A percentile compares a stretch with the other conserved stretches of the same genome.
These are phyloP conservation scores for Panopea generosa DNA, from an alignment of 2,888 invertebrate genomes.

Conservation along the genomic window DNA sequence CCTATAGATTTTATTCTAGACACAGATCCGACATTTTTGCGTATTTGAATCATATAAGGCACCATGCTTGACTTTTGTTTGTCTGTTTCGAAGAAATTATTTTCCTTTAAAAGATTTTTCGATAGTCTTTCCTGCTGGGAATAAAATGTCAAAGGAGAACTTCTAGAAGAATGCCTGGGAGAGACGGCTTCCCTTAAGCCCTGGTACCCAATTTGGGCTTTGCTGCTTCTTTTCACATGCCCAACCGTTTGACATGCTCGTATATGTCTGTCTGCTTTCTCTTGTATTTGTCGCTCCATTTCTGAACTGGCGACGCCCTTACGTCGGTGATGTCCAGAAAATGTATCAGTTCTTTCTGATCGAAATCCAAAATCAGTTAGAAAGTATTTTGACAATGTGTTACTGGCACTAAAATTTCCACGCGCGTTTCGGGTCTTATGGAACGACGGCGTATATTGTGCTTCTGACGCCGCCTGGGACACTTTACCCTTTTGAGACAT, in stretches of 20 bases:
- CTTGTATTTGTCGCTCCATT: constrained; percentile 57
- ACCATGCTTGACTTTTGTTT: constrained; percentile 22
- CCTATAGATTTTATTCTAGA: constrained; percentile 36
- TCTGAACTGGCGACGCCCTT: constrained; percentile 46
- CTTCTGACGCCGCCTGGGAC: neutral
- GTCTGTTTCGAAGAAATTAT: constrained; percentile 21
- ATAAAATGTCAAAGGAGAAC: neutral
- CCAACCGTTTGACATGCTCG: constrained; percentile 62
- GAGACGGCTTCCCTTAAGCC: constrained; percentile 61
- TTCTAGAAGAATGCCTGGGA: constrained; percentile 50
- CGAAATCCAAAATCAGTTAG: constrained; percentile 65
- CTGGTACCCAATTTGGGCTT: constrained; percentile 56
- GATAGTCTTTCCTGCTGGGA: constrained; percentile 3
- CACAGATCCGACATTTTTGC: constrained; percentile 42
- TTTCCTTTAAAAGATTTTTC: constrained; percentile 4
- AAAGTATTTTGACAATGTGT: constrained; percentile 49
- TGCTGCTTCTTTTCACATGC: constrained; percentile 61
- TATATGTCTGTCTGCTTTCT: constrained; percentile 64
- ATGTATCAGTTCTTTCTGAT: constrained; percentile 60
- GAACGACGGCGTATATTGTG: constrained; percentile 21
- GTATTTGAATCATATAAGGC: constrained; percentile 55
- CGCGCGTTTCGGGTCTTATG: constrained; percentile 30
- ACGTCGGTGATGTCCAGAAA: constrained; percentile 60
- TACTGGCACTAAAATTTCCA: constrained; percentile 29
- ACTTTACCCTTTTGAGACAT: too few relatives aligned